Evolutionary conservation across 1,140 invertebrate genomes (phyloP).

Genomic region (Temnothorax longispinosus): DNA sequence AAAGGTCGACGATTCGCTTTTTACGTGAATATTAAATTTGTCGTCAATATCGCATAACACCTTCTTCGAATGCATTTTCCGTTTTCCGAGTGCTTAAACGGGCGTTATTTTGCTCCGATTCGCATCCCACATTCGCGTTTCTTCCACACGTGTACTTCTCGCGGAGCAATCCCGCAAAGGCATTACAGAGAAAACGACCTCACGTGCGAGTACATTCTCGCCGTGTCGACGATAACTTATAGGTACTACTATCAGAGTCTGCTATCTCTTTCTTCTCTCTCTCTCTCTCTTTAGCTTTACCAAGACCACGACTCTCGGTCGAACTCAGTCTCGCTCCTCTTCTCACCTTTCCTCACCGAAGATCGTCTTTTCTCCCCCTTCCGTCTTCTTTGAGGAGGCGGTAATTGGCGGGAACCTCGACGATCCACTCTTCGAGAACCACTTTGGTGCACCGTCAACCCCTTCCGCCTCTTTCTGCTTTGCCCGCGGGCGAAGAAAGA

Average conservation of each 20-base stretch:
- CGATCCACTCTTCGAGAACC: constrained; percentile 64
- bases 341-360: background rate
- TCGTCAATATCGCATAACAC: too few species aligned
- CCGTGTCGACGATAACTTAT: constrained; percentile 65
- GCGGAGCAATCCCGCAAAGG: constrained; percentile 6
- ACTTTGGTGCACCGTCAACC: constrained; percentile 61
- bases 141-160: constrained; percentile 3
- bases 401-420: constrained; percentile 68
- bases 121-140: background rate
- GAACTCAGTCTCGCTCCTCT: background rate
- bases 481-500: constrained; percentile 7
- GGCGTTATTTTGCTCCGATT: background rate
- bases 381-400: constrained; percentile 17
- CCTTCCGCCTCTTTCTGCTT: background rate
- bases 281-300: background rate
- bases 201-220: constrained; percentile 29
- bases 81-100: background rate
- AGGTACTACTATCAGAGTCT: constrained; percentile 11
- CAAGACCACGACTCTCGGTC: background rate
- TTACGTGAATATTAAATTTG: background rate
- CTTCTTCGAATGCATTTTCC: background rate
- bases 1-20: background rate
- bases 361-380: constrained; percentile 16
- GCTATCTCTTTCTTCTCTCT: background rate
- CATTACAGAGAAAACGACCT: constrained; percentile 25